phyloP scores from a whole-genome alignment of 2,797 vertebrate species.

The Balearica regulorum region DNA sequence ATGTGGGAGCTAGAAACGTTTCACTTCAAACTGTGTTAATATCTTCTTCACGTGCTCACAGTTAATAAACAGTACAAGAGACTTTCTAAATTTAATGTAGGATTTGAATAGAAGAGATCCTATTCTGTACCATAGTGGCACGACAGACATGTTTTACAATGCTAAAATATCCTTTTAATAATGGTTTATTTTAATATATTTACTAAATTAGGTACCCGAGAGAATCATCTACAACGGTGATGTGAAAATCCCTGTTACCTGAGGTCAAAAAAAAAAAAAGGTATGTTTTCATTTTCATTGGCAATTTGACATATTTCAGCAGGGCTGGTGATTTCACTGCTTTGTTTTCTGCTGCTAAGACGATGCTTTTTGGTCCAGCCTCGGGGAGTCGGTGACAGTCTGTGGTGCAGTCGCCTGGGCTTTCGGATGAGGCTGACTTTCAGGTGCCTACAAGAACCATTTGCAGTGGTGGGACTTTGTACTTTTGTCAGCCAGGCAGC shows the following conservation, averaged over 20 bases:
- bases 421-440: not conserved
- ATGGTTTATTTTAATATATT: conserved; percentile 79
- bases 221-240: conserved; percentile 82
- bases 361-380: not conserved
- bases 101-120: not conserved
- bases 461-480: not conserved
- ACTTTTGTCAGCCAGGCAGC: conserved; percentile 16
- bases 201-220: conserved; percentile 81
- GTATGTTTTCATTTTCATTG: conserved; percentile 70
- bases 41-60: not conserved
- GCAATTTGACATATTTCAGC: conserved; percentile 17
- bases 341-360: not conserved
- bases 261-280: conserved; percentile 71
- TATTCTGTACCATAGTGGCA: conserved; percentile 22
- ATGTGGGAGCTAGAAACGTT: not conserved
- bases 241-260: conserved; percentile 77
- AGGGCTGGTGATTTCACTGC: not conserved
- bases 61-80: not conserved
- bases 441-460: conserved; percentile 7
- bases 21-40: not conserved
- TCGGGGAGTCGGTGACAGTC: not conserved
- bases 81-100: not conserved
- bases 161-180: conserved; percentile 69
- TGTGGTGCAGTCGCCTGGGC: not conserved
- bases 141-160: not conserved